phyloP scores from a whole-genome alignment of 1,140 invertebrate species.

The Lepidostoma basale region DNA sequence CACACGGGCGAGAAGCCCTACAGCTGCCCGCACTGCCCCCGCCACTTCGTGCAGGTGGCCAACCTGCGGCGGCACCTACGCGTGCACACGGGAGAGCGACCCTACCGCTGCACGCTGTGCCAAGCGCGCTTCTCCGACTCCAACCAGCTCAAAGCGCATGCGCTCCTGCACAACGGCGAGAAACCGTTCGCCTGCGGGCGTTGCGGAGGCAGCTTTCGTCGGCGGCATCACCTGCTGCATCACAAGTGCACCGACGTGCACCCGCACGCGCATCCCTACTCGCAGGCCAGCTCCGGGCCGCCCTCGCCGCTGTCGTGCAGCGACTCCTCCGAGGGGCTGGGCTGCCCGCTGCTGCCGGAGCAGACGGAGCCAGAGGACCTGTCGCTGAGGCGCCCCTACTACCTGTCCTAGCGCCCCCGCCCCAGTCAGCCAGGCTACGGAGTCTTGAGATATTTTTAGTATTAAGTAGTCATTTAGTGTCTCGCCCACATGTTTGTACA shows the following conservation, averaged over 20 bases:
- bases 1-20: slow-evolving; percentile 95
- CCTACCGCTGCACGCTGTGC: slow-evolving; percentile 91
- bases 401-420: slow-evolving; percentile 16
- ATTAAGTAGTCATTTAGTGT: slow-evolving; percentile 15
- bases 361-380: slow-evolving; percentile 91
- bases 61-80: slow-evolving; percentile 91
- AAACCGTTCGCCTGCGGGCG: slow-evolving; percentile 83
- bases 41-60: slow-evolving; percentile 92
- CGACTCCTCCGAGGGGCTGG: slow-evolving; percentile 47
- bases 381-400: slow-evolving; percentile 53
- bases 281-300: slow-evolving; percentile 51
- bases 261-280: background rate
- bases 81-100: slow-evolving; percentile 94
- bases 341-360: slow-evolving; percentile 67
- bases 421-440: slow-evolving; percentile 6
- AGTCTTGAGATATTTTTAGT: slow-evolving; percentile 4
- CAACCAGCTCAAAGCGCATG: slow-evolving; percentile 91
- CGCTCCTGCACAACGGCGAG: slow-evolving; percentile 86
- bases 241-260: slow-evolving; percentile 75
- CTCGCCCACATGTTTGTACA: slow-evolving; percentile 16
- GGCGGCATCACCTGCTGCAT: slow-evolving; percentile 83
- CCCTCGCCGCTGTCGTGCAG: slow-evolving; percentile 52
- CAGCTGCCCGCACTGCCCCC: slow-evolving; percentile 87
- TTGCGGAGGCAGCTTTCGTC: slow-evolving; percentile 77
- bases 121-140: slow-evolving; percentile 90